Evolutionary conservation across 1,140 invertebrate species (phyloP), one percentile per base, ranked within the genome.

Genomic region (Pachyrhynchus sulphureomaculatus): DNA sequence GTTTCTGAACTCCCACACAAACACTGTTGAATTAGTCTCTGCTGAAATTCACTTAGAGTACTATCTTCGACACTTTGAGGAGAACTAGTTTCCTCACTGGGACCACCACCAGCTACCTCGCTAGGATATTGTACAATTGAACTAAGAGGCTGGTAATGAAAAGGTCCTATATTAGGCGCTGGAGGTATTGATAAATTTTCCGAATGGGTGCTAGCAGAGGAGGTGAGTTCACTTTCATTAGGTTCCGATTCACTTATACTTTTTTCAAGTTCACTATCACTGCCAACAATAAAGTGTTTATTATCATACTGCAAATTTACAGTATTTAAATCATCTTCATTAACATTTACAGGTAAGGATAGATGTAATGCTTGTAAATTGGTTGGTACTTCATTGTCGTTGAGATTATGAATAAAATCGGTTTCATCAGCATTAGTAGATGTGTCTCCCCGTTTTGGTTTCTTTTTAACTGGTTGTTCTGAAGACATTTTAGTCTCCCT

Each of bases 391-490:
- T 60, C 66, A 62, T 68, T 73, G 18, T 72, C 67, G 8, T 52
- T 21, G 12, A 68, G 47, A 54, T 68, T 72, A 21, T 72, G 68
- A 21, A 74, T 75, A n/a, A 79, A 73, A 15, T 77, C 73, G 12
- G 78, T 75, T 64, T 83, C 82, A 67, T 84, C 82, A n/a, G 76
- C 76, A 49, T 81, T 78, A 26, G 82, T 80, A 10, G 81, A 79
- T 53, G 81, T 80, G 32, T 77, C 70, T 74, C 77, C 83, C 41
- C 87, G 82, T 64, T 86, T 81, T 64, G 85, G 83, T 69, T 88
- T 88, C 75, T 90, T 90, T 77, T 88, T 89, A 33, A 86, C 84
- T 60, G 88, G 87, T 77, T 89, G 87, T 75, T 87, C 86, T 64
- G 81, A 85, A 74, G 81, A 79, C 81, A 83, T 84, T 63, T 71